Base-by-base conservation (phyloP, 2,113 vertebrate genomes). In the Acanthochromis polyacanthus region DNA sequence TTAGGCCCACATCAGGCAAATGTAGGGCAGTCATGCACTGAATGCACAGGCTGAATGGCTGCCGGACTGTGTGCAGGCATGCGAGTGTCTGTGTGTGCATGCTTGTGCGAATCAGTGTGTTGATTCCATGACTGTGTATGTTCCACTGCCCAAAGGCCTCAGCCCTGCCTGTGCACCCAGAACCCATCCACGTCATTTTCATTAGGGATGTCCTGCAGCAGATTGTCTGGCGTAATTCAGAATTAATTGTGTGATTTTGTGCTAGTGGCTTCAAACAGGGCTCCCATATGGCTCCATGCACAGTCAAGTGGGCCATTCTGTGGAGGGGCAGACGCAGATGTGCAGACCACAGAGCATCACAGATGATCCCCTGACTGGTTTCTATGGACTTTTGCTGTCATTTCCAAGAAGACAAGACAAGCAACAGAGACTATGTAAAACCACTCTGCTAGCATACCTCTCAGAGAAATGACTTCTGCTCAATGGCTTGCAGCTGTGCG, bases 11-110 rank as follows among this genome's bases (percentile, higher is more conserved):
- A 65, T 91, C 88, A 79, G 72, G 70, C 60, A 70, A 76, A 91
- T 90, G 87, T 87, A 92, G 89, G 83, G 74, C 92, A 91, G 81
- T 51, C 85, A 52, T 83, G 84, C 78, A 70, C 74, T 87, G 83
- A 82, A 87, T 4, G 78, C 83, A 46, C 53, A 52, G 55, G 32
- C 82, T 59, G 46, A 57, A 40, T 53, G 46, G 45, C 43, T 57
- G 68, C 59, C 20, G 61, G 50, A 74, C 76, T 59, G 48, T 62
- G 14, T 71, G 79, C 52, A n/a, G 32, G 32, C 32, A 36, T 61
- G 52, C 56, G 19, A 50, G 58, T 43, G 62, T 77, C 22, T 60
- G 71, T 38, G 9, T 68, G 15, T 73, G 64, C 32, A 36, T 36
- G 32, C 32, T 7, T 36, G 32, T 36, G 32, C 32, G 32, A 22